These are phyloP conservation scores for Oeneis ivallda DNA, from an alignment of 2,888 invertebrate genomes.

Conservation along the genomic window DNA sequence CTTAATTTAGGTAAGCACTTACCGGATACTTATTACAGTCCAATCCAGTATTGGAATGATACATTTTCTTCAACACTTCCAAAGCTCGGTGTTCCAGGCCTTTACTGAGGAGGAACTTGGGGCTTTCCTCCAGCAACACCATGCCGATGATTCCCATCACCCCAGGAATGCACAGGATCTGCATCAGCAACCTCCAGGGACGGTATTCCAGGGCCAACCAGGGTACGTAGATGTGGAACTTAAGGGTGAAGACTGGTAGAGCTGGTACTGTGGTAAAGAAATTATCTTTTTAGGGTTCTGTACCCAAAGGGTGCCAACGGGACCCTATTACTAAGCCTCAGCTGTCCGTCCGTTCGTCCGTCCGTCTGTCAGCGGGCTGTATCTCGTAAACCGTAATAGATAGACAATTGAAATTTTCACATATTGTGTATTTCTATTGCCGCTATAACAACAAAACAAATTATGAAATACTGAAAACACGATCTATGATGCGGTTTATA, in stretches of 20 bases:
- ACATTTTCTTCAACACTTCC: conserved; percentile 53
- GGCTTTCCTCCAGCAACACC: conserved; percentile 85
- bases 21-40: conserved; percentile 50
- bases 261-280: conserved; percentile 53
- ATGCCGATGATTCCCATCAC: conserved; percentile 81
- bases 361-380: no score
- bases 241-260: conserved; percentile 54
- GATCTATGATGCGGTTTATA: no score
- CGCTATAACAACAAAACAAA: no score
- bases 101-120: conserved; percentile 86
- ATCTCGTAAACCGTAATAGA: no score
- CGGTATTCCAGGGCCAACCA: conserved; percentile 78
- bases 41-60: conserved; percentile 51
- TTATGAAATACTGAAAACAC: no score
- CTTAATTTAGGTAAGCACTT: no score
- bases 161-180: conserved; percentile 84
- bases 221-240: conserved; percentile 59
- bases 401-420: no score
- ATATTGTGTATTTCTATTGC: no score
- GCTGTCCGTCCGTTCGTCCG: no score
- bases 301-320: no score
- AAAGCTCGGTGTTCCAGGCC: conserved; percentile 82
- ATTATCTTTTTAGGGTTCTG: not conserved
- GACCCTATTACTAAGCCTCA: no score
- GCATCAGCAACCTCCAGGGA: conserved; percentile 88